Evolutionary conservation across 2,888 invertebrate species (phyloP).

Genomic region (Perdita meconis): DNA sequence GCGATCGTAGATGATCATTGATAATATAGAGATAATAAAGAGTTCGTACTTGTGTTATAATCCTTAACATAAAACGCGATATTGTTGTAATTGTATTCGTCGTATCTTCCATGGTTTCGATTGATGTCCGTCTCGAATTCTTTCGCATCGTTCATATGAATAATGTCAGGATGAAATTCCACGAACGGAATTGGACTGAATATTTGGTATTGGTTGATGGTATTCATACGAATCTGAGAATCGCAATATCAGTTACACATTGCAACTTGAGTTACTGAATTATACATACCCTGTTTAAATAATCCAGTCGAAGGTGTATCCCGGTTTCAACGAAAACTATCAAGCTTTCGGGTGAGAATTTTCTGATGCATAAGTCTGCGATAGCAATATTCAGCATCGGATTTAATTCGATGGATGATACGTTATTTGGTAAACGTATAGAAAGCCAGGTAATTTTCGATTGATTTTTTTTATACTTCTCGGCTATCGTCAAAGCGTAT

Average conservation of each 20-base stretch:
- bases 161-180: constrained; percentile 92
- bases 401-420: constrained; percentile 73
- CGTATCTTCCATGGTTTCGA: constrained; percentile 92
- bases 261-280: neutral
- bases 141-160: constrained; percentile 79
- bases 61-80: constrained; percentile 94
- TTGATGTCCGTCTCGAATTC: constrained; percentile 88
- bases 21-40: too few species aligned
- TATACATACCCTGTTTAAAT: constrained; percentile 91
- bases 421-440: constrained; percentile 86
- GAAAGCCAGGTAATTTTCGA: constrained; percentile 90
- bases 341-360: constrained; percentile 90
- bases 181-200: constrained; percentile 96
- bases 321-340: constrained; percentile 89
- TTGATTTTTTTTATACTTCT: constrained; percentile 88
- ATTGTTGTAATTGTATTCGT: constrained; percentile 89
- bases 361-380: constrained; percentile 89
- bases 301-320: constrained; percentile 91
- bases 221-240: constrained; percentile 96
- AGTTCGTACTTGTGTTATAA: constrained; percentile 88
- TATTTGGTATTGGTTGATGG: constrained; percentile 94
- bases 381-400: constrained; percentile 85
- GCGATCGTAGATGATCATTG: too few species aligned
- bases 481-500: constrained; percentile 87
- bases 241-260: constrained; percentile 7